Percentiles rank a stretch among this genome's conserved stretches.
Conservation (phyloP, 2,797 vertebrate species). For the Fringilla coelebs region DNA sequence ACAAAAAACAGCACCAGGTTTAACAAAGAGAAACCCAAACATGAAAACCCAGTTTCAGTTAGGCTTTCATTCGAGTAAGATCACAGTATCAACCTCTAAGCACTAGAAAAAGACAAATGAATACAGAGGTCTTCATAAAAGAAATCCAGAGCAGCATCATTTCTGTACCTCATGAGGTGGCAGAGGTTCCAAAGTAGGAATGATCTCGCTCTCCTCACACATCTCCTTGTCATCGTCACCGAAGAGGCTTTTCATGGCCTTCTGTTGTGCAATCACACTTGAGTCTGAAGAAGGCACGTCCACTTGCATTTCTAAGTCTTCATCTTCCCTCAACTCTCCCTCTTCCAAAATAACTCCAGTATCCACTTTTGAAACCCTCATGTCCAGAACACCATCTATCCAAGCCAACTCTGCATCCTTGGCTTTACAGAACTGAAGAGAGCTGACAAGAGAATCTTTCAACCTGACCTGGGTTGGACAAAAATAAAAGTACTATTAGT, state of each 20-base stretch:
- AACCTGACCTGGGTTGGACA: constrained; percentile 85
- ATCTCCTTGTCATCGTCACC: constrained; percentile 92
- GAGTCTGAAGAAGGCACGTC: constrained; percentile 81
- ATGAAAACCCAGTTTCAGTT: not conserved
- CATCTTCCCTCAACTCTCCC: constrained; percentile 85
- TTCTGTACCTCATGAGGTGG: constrained; percentile 85
- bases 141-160: not conserved
- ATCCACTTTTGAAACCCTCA: constrained; percentile 97
- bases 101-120: not conserved
- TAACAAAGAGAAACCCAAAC: not conserved
- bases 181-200: constrained; percentile 94
- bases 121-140: not conserved
- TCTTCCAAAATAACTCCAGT: constrained; percentile 94
- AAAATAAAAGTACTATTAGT: not conserved
- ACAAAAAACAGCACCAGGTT: not conserved
- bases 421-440: constrained; percentile 97
- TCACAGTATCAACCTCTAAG: not conserved
- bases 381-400: constrained; percentile 97
- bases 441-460: constrained; percentile 98
- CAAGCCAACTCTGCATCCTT: constrained; percentile 96
- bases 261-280: constrained; percentile 82
- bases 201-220: constrained; percentile 93
- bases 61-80: not conserved
- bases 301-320: constrained; percentile 87
- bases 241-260: constrained; percentile 92